Conservation (phyloP, 2,888 invertebrate genomes). For the Timema cristinae region DNA sequence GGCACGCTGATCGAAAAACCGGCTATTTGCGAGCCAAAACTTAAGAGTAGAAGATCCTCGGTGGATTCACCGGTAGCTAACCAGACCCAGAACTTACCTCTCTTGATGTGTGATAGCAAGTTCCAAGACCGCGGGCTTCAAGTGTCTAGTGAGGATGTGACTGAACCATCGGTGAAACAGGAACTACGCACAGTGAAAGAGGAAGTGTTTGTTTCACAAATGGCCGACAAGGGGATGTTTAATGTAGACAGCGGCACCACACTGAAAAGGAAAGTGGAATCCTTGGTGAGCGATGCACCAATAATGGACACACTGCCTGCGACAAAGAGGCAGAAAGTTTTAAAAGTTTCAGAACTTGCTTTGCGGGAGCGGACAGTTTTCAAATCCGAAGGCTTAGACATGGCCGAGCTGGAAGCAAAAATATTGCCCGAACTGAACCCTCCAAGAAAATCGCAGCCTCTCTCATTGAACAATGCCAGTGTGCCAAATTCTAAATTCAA, state of each 20-base stretch:
- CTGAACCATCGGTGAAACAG: slow-evolving; percentile 16
- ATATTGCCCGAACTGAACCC: neutral
- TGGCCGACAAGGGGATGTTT: too few species aligned
- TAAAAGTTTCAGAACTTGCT: slow-evolving; percentile 1
- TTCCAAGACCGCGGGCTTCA: slow-evolving; percentile 14
- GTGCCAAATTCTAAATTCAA: slow-evolving; percentile 20
- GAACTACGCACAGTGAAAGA: slow-evolving; percentile 16
- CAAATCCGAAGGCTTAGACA: neutral
- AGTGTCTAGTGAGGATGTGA: slow-evolving; percentile 11
- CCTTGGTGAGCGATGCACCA: neutral
- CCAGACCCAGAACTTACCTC: slow-evolving; percentile 16
- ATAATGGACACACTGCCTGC: slow-evolving; percentile 9
- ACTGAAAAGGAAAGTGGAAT: slow-evolving; percentile 21
- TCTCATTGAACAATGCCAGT: slow-evolving; percentile 24
- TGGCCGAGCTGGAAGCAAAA: neutral
- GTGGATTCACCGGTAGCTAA: slow-evolving; percentile 19
- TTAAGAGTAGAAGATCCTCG: slow-evolving; percentile 21
- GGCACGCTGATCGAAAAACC: slow-evolving; percentile 38
- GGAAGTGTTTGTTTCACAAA: neutral
- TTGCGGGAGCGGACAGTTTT: neutral
- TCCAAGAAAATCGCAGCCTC: slow-evolving; percentile 20
- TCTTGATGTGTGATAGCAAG: slow-evolving; percentile 22
- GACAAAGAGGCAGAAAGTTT: slow-evolving; percentile 25
- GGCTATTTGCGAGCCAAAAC: slow-evolving; percentile 38
- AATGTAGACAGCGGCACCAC: neutral